These are phyloP conservation scores for Prionace glauca DNA, from an alignment of 2,797 vertebrate species.

Conservation along the genomic window DNA sequence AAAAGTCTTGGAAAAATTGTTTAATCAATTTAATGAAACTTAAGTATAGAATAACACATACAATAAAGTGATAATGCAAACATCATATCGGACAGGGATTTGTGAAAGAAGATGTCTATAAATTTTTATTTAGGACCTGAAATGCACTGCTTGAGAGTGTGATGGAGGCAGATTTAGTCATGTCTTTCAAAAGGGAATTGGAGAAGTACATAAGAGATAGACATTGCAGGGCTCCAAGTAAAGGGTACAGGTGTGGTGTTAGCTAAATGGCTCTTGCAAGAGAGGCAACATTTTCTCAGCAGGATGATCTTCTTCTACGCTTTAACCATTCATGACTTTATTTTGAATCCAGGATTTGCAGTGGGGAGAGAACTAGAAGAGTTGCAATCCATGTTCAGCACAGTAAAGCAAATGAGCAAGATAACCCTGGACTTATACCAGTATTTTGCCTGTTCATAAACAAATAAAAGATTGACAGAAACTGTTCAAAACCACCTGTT, in stretches of 20 bases:
- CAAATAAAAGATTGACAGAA: slow-evolving; percentile 2
- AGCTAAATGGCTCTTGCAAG: not conserved
- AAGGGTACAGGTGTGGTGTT: not conserved
- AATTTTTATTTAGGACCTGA: not conserved
- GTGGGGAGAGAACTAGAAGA: not conserved
- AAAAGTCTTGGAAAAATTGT: not conserved
- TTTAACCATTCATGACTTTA: not conserved
- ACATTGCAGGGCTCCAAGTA: not conserved
- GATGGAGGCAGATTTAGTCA: not conserved
- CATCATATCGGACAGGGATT: not conserved
- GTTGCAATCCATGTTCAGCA: not conserved
- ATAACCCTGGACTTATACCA: not conserved
- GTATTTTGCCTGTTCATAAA: not conserved
- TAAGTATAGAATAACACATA: not conserved
- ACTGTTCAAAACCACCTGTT: not conserved
- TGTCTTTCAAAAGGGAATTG: not conserved
- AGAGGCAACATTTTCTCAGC: not conserved
- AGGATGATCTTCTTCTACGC: not conserved
- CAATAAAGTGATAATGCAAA: not conserved
- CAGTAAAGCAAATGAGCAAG: not conserved
- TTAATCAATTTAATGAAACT: not conserved
- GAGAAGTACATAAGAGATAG: not conserved
- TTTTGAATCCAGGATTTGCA: not conserved
- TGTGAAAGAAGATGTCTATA: not conserved
- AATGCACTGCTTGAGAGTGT: not conserved